Percentiles rank a stretch among this genome's conserved stretches.
Conservation (phyloP, 1,140 invertebrate genomes). For the Heliothis subflexa region DNA sequence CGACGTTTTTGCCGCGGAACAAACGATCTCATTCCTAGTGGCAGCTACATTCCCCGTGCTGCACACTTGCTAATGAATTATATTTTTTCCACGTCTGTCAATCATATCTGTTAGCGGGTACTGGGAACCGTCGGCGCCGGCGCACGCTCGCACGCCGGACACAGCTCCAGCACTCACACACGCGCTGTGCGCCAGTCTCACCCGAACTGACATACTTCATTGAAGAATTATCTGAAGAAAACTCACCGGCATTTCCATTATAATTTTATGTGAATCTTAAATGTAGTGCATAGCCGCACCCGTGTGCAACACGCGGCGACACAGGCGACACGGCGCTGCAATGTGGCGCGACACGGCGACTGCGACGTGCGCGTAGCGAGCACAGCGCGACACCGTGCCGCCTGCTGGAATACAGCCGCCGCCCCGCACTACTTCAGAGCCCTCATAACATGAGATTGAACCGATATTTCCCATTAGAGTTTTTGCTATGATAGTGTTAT, state of each 20-base stretch:
- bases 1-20: conserved; percentile 53
- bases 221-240: not conserved
- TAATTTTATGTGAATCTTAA: conserved; percentile 4
- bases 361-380: not conserved
- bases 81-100: conserved; percentile 62
- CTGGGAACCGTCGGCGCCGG: conserved; percentile 45
- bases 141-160: conserved; percentile 14
- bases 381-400: conserved; percentile 6
- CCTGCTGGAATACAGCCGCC: conserved; percentile 4
- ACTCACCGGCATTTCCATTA: conserved; percentile 7
- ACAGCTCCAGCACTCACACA: not conserved
- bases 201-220: not conserved
- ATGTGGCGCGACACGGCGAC: not conserved
- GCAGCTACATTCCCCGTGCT: conserved; percentile 54
- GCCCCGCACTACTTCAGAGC: not conserved
- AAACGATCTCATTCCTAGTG: conserved; percentile 56
- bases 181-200: not conserved
- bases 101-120: conserved; percentile 58
- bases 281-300: not conserved
- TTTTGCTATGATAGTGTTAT: conserved; percentile 34
- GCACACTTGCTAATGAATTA: conserved; percentile 55
- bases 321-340: not conserved
- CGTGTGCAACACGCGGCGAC: not conserved
- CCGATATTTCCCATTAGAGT: conserved; percentile 30
- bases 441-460: conserved; percentile 24